A percentile compares a stretch with the other conserved stretches of the same genome.
Evolutionary conservation across 1,140 invertebrate genomes (phyloP).

Genomic region (Arctopsyche grandis): DNA sequence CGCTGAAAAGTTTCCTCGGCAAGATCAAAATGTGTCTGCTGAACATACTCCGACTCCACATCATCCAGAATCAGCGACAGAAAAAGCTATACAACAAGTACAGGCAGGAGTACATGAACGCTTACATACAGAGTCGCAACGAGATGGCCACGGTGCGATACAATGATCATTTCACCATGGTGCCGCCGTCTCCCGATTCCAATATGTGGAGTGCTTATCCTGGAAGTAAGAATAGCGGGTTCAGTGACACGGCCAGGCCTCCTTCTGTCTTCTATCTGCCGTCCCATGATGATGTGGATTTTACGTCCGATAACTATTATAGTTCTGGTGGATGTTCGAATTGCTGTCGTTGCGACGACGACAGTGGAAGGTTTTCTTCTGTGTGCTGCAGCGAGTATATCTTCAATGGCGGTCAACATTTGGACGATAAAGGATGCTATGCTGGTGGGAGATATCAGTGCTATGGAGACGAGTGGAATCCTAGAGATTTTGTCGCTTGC

Average conservation of each 20-base stretch:
- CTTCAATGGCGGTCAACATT: slow-evolving; percentile 65
- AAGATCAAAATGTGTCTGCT: slow-evolving; percentile 64
- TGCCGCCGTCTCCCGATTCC: slow-evolving; percentile 34
- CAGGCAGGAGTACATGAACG: slow-evolving; percentile 62
- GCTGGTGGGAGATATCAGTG: slow-evolving; percentile 30
- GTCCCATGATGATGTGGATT: slow-evolving; percentile 56
- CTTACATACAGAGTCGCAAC: slow-evolving; percentile 60
- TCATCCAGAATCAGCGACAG: slow-evolving; percentile 63
- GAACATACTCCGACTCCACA: slow-evolving; percentile 64
- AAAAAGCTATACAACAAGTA: slow-evolving; percentile 66
- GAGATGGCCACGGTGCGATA: slow-evolving; percentile 42
- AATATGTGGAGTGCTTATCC: slow-evolving; percentile 41
- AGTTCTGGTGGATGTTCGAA: slow-evolving; percentile 54
- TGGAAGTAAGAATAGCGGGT: slow-evolving; percentile 28
- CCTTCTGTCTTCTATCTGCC: slow-evolving; percentile 55
- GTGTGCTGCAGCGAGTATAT: slow-evolving; percentile 65
- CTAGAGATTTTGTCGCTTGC: slow-evolving; percentile 37
- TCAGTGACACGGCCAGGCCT: slow-evolving; percentile 56
- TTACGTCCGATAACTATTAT: slow-evolving; percentile 56
- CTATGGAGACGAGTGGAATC: slow-evolving; percentile 44
- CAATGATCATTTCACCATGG: slow-evolving; percentile 49
- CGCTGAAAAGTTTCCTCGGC: not conserved
- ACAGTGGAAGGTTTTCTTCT: slow-evolving; percentile 63
- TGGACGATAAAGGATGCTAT: slow-evolving; percentile 57
- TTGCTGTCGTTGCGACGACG: slow-evolving; percentile 57